Evolutionary conservation across 2,113 vertebrate genomes (phyloP), one percentile per base, ranked within the genome.

Genomic region (Coturnix japonica): DNA sequence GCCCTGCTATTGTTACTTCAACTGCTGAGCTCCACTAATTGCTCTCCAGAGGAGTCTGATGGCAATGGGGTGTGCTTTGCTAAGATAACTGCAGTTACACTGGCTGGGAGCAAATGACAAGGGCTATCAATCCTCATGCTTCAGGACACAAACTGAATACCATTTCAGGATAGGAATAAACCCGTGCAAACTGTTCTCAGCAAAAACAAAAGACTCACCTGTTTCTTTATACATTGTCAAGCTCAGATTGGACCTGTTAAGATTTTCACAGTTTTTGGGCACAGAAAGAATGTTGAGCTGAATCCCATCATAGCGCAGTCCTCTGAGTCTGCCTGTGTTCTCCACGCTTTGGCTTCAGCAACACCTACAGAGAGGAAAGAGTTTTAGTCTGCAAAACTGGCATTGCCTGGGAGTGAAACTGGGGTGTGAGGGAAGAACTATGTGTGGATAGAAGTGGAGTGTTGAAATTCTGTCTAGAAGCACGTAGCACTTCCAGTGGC

Each of bases 111-210:
- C 90, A 91, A 56, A 85, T 31, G 31, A 60, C 73, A 76, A 87
- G 65, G 84, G 47, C 94, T 79, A 61, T 88, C 94, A 95, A 77
- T 86, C 81, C 87, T 86, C 84, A 57, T 43, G 81, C 88, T 92
- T 72, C 89, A 87, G 59, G 86, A 78, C 79, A 83, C 78, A 75
- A 73, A 53, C n/a, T 35, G 71, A 95, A 56, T 51, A 56, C 26
- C 21, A 43, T 80, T 91, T 83, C 61, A 80, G 81, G 85, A 43
- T 41, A 8, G 57, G 44, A 73, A 72, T 53, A 57, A 90, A 63
- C 21, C 74, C 69, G 5, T 37, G 28, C 37, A 81, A 64, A 82
- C 46, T 56, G 30, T 41, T 92, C 63, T 54, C 4, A 1, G 41
- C 43, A 75, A 76, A 94, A 91, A 71, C 43, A 87, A 85, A 89